Evolutionary conservation across 2,888 invertebrate species (phyloP), one percentile per base, ranked within the genome.

Genomic region (Chrysolina haemoptera): DNA sequence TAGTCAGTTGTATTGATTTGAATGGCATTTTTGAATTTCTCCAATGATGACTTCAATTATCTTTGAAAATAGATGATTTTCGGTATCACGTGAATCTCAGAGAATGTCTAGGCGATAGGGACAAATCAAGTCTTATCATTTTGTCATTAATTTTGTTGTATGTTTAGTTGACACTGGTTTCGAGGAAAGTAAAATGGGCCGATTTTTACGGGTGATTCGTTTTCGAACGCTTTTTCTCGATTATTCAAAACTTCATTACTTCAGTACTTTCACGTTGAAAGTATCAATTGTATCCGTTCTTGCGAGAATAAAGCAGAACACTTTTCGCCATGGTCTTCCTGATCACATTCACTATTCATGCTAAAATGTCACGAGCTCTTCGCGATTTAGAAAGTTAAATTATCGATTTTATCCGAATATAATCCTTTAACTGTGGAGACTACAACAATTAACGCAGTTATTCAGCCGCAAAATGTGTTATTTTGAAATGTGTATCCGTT

Each of bases 351-450:
- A 59, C 27, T 27, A 11, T 27, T 59, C 20, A 35, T 35, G 53
- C 14, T 27, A 3, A 59, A 59, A 59, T 59, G 27, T 50, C 35
- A 66, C 35, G 46, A 50, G 16, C 35, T 50, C 27, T 35, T 16
- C 48, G 35, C 27, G 27, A 66, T 66, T 48, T 66, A 66, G 66
- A 66, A 66, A 66, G 66, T 66, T 35, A 40, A 66, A 20, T 27
- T 50, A 50, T 40, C 50, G 66, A 48, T 50, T 50, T 18, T 27
- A 66, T 50, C 50, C 50, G 66, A 66, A 50, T 50, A 66, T 50
- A 27, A 50, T 66, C 35, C 50, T 66, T 22, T 66, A 50, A 35
- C 66, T 66, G 43, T 35, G 3, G 27, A n/a, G 59, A 59, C n/a
- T 35, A n/a, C 27, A 27, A 50, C 16, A 66, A 66, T 66, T 66